These are phyloP conservation scores for Germaria angustata DNA, from an alignment of 2,888 invertebrate genomes.

Conservation along the genomic window DNA sequence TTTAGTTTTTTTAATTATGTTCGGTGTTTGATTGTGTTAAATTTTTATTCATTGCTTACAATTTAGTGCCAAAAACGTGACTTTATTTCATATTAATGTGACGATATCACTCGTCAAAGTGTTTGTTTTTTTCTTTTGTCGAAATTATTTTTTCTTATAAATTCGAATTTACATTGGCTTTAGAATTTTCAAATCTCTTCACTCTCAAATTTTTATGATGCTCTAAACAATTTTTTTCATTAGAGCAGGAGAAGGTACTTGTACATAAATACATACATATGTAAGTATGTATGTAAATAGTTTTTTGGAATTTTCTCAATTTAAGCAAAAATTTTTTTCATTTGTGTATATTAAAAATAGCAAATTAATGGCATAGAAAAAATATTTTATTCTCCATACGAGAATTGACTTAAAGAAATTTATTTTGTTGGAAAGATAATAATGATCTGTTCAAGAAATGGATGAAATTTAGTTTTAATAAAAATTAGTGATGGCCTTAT, in stretches of 20 bases:
- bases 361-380: background rate
- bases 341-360: conserved; percentile 25
- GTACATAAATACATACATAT: too few relatives aligned
- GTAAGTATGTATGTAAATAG: too few relatives aligned
- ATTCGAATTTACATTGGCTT: background rate
- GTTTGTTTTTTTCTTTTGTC: background rate
- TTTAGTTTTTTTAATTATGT: conserved; percentile 24
- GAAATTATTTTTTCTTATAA: conserved; percentile 1
- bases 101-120: background rate
- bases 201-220: background rate
- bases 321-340: conserved; percentile 2
- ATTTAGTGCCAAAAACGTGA: conserved; percentile 62
- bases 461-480: too few relatives aligned
- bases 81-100: conserved; percentile 38
- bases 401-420: background rate
- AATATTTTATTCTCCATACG: background rate
- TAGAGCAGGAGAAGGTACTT: background rate
- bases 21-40: too few relatives aligned
- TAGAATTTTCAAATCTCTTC: background rate
- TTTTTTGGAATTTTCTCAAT: background rate
- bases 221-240: background rate
- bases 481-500: too few relatives aligned
- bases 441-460: too few relatives aligned
- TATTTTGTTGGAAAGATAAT: background rate
- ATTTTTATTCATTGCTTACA: background rate